These are phyloP conservation scores for Pteronotus mesoamericanus DNA, from an alignment of 2,797 vertebrate species.

Conservation along the genomic window DNA sequence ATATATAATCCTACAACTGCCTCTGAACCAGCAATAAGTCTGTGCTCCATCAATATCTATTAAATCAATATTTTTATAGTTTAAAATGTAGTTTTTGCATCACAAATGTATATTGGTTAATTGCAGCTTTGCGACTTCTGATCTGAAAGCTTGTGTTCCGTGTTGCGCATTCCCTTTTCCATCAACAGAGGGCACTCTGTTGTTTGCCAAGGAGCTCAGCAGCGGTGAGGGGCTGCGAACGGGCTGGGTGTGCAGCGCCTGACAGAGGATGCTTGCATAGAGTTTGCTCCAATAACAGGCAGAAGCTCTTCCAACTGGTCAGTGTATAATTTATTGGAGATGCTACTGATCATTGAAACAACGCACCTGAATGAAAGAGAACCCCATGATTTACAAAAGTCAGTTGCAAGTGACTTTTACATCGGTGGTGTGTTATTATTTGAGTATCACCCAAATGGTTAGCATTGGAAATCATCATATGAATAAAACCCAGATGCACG, in stretches of 20 bases:
- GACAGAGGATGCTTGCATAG: slow-evolving; percentile 37
- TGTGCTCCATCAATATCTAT: neutral
- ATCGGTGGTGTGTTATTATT: slow-evolving; percentile 53
- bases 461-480: slow-evolving; percentile 67
- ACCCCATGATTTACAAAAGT: slow-evolving; percentile 79
- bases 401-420: slow-evolving; percentile 74
- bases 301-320: slow-evolving; percentile 77
- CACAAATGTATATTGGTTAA: neutral
- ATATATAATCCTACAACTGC: neutral
- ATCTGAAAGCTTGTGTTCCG: neutral
- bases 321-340: slow-evolving; percentile 83
- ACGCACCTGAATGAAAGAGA: slow-evolving; percentile 77
- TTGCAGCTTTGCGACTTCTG: slow-evolving; percentile 11
- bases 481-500: slow-evolving; percentile 61
- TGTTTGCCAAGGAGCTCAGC: slow-evolving; percentile 78
- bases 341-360: slow-evolving; percentile 79
- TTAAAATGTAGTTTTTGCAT: slow-evolving; percentile 27
- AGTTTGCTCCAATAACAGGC: slow-evolving; percentile 56
- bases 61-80: neutral
- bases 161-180: slow-evolving; percentile 31
- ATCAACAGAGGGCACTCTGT: slow-evolving; percentile 86
- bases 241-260: neutral
- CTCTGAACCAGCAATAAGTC: neutral
- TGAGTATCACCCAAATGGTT: slow-evolving; percentile 65
- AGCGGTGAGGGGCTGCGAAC: neutral